Conservation (phyloP, 2,888 invertebrate species). For the Listrodromus nycthemerus region DNA sequence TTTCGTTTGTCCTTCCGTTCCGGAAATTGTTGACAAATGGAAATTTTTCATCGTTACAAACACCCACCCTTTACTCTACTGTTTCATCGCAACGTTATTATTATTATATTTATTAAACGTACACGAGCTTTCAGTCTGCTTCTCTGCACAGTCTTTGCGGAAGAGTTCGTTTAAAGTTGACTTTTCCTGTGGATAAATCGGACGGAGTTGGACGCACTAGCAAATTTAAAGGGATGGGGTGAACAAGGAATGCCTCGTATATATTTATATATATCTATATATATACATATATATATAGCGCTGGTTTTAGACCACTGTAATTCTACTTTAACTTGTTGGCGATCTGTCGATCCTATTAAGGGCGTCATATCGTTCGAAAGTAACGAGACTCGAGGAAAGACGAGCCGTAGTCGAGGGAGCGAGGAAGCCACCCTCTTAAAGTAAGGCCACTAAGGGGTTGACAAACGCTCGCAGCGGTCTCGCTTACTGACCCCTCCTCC, state of each 20-base stretch:
- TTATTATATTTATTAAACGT: constrained; percentile 39
- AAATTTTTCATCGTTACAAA: constrained; percentile 31
- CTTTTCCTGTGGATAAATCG: constrained; percentile 55
- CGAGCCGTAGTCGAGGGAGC: constrained; percentile 33
- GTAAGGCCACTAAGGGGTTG: constrained; percentile 66
- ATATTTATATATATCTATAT: constrained; percentile 16
- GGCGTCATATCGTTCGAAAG: constrained; percentile 66
- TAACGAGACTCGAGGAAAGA: constrained; percentile 59
- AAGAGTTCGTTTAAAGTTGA: constrained; percentile 60
- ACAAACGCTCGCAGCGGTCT: constrained; percentile 63
- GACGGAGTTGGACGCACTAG: constrained; percentile 32
- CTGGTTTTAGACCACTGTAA: constrained; percentile 52
- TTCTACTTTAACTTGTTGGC: constrained; percentile 69
- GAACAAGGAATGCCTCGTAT: background rate
- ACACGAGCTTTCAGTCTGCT: constrained; percentile 25
- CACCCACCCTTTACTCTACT: constrained; percentile 33
- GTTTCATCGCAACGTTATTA: constrained; percentile 28
- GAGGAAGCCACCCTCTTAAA: constrained; percentile 52
- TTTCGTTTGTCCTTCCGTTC: constrained; percentile 12
- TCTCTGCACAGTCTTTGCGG: constrained; percentile 20
- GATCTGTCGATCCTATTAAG: constrained; percentile 70
- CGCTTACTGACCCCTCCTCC: constrained; percentile 56
- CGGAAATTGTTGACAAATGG: constrained; percentile 46
- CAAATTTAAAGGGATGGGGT: constrained; percentile 4
- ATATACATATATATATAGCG: constrained; percentile 13